Conservation (phyloP, 2,888 invertebrate species). For the Timandra comae region DNA sequence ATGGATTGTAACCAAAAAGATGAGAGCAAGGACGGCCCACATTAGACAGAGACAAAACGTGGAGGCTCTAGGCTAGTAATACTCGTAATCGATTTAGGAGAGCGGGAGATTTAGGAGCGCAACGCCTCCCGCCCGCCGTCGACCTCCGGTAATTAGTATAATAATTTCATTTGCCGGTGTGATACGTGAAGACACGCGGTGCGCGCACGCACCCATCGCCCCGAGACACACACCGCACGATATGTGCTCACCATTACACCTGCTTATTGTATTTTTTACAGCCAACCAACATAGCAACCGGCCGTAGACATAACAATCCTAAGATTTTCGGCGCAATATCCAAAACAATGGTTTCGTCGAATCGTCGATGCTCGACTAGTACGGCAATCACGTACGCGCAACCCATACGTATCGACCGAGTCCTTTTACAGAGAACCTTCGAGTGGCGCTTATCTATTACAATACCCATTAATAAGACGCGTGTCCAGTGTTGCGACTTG, state of each 20-base stretch:
- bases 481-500: constrained; percentile 33
- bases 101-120: constrained; percentile 61
- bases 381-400: constrained; percentile 33
- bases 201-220: constrained; percentile 34
- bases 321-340: constrained; percentile 37
- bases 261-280: constrained; percentile 23
- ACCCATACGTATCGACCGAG: constrained; percentile 24
- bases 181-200: constrained; percentile 45
- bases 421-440: constrained; percentile 49
- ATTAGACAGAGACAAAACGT: constrained; percentile 68
- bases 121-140: constrained; percentile 58
- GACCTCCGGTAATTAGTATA: constrained; percentile 69
- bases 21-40: constrained; percentile 56
- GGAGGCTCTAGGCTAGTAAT: constrained; percentile 58
- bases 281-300: constrained; percentile 25
- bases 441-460: constrained; percentile 34
- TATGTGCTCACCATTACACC: constrained; percentile 27
- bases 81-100: constrained; percentile 68
- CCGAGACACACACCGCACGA: constrained; percentile 23
- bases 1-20: constrained; percentile 63
- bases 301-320: constrained; percentile 46
- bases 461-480: constrained; percentile 32
- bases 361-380: constrained; percentile 18
- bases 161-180: constrained; percentile 63
- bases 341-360: constrained; percentile 48